Evolutionary conservation across 2,113 vertebrate genomes (phyloP).

Genomic region (Indicator maculatus): DNA sequence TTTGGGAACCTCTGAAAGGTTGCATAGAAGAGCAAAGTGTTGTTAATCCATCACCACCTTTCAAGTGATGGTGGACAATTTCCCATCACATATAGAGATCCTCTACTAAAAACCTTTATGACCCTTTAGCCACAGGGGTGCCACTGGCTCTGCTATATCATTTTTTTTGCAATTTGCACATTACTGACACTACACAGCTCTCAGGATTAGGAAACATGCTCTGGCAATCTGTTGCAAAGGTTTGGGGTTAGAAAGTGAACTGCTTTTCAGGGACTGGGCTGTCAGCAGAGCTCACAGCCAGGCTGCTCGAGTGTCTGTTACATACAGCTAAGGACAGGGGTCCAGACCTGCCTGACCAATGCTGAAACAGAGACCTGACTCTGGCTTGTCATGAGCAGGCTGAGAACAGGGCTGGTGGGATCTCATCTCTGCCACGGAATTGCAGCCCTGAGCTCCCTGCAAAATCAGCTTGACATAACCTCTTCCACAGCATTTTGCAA

Average conservation of each 20-base stretch:
- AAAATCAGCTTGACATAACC: not conserved
- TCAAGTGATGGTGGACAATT: not conserved
- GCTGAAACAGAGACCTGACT: not conserved
- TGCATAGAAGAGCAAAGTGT: not conserved
- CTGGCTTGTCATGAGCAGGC: not conserved
- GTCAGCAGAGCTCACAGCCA: not conserved
- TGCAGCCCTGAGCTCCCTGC: not conserved
- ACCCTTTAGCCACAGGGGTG: not conserved
- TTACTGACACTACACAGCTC: not conserved
- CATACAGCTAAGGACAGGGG: rapidly evolving
- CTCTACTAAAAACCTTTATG: not conserved
- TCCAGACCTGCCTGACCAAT: not conserved
- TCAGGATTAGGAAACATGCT: not conserved
- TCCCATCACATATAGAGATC: not conserved
- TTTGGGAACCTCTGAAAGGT: not conserved
- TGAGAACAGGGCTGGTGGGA: not conserved
- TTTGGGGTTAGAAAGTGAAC: not conserved
- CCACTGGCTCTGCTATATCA: not conserved
- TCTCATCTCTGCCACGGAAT: not conserved
- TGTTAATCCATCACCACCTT: constrained; percentile 8
- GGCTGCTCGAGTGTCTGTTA: rapidly evolving
- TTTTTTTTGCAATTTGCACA: not conserved
- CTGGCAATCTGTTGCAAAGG: not conserved
- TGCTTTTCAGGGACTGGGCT: not conserved
- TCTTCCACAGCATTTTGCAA: not conserved